These are phyloP conservation scores for Chroicocephalus ridibundus DNA, from an alignment of 2,113 vertebrate genomes.

Conservation along the genomic window DNA sequence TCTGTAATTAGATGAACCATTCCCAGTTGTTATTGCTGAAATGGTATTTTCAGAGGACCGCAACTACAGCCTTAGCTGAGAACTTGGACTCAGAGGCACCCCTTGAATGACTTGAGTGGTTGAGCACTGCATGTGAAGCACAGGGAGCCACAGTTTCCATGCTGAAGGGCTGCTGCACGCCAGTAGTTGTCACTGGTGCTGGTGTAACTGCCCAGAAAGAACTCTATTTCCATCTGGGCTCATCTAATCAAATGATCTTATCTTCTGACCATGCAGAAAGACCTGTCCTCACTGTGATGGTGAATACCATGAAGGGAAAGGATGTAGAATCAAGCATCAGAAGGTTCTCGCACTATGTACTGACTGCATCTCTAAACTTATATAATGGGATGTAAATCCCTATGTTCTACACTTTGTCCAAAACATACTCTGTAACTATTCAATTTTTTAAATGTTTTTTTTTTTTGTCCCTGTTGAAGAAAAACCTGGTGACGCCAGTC, in stretches of 20 bases:
- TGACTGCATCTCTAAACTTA: neutral
- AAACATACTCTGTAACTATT: neutral
- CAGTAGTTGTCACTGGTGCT: neutral
- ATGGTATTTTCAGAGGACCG: neutral
- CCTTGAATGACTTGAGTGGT: neutral
- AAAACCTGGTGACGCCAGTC: neutral
- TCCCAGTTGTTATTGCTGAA: neutral
- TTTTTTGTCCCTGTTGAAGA: neutral
- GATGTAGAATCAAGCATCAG: neutral
- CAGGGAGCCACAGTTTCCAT: neutral
- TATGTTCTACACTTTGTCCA: neutral
- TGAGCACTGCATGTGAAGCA: neutral
- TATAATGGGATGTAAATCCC: neutral
- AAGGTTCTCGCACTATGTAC: neutral
- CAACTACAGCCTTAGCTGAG: neutral
- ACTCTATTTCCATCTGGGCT: neutral
- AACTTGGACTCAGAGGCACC: neutral
- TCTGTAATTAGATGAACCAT: neutral
- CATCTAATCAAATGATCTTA: neutral
- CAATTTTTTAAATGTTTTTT: neutral
- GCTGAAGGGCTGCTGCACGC: neutral
- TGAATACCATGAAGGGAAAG: neutral
- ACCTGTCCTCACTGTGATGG: neutral
- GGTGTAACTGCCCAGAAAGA: neutral
- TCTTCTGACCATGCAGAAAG: neutral